Evolutionary conservation across 1,140 invertebrate species (phyloP), one percentile per base, ranked within the genome.

Genomic region (Saccostrea glomerata): DNA sequence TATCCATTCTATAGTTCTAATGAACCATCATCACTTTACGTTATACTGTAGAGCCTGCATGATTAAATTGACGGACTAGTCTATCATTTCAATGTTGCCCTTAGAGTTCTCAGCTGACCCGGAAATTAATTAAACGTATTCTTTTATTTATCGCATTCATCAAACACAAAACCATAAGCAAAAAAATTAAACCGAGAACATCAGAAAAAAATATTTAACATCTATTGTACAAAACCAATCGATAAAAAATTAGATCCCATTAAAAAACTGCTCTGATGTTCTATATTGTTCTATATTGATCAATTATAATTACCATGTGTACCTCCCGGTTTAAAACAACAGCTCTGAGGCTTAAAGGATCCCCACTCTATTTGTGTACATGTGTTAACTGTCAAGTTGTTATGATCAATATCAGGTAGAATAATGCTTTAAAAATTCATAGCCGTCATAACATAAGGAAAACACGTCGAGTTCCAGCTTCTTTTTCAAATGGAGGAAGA

Each of bases 221-320:
- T 20, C 2, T 63, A 63, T 63, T 63, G 1, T 63, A 20, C 47
- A 17, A 77, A 77, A 4, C 3, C 6, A 36, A 77, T 77, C 70
- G 25, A 77, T 77, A 77, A 77, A 77, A 77, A 25, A 15, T 15
- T 7, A 20, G 23, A n/a, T 77, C 5, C 25, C 25, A 15, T 77
- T 77, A 13, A 30, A 77, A 77, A 15, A 30, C 12, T 77, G 0
- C 58, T 63, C 0, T 77, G 70, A 30, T 30, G 25, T 25, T 25
- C 70, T 25, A 77, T 36, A 77, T 77, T 77, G 70, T 25, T 25
- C 70, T 25, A 77, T 77, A 77, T 77, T 77, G 70, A 77, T 77
- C 25, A 77, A 30, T 3, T 30, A 25, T 77, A 77, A 77, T 77
- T 77, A 77, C 7, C 25, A 23, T 13, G 23, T 77, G 70, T 77